These are phyloP conservation scores for Scaptodrosophila latifasciaeformis DNA, from an alignment of 2,888 invertebrate genomes.

Conservation along the genomic window DNA sequence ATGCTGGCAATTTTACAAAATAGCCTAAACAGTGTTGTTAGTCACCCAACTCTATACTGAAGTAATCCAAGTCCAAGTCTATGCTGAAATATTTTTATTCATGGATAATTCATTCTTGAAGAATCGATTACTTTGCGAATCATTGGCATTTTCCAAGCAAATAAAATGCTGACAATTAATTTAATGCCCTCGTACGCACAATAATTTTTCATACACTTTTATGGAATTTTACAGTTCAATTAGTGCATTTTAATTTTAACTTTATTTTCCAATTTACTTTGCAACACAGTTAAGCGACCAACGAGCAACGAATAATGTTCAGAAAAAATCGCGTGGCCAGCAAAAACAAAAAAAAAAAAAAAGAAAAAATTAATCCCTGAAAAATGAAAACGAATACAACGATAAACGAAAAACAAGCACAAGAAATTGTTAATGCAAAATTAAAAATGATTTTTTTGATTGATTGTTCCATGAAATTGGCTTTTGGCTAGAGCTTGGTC, in stretches of 20 bases:
- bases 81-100: too few relatives aligned
- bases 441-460: conserved; percentile 61
- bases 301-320: conserved; percentile 32
- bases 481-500: conserved; percentile 43
- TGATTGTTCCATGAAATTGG: conserved; percentile 61
- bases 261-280: conserved; percentile 64
- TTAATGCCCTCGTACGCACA: conserved; percentile 29
- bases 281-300: conserved; percentile 51
- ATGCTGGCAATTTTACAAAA: too few relatives aligned
- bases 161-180: conserved; percentile 41
- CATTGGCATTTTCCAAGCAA: too few relatives aligned
- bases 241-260: conserved; percentile 64
- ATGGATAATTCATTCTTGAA: too few relatives aligned
- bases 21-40: too few relatives aligned
- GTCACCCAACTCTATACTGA: too few relatives aligned
- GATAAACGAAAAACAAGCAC: conserved; percentile 24
- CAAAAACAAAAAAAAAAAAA: conserved; percentile 19
- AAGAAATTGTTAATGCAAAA: conserved; percentile 58
- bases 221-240: conserved; percentile 62
- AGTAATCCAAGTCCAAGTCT: too few relatives aligned
- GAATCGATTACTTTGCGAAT: too few relatives aligned
- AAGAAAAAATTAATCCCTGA: conserved; percentile 4
- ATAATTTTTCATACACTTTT: conserved; percentile 52
- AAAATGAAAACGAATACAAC: conserved; percentile 6
- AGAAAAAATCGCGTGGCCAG: conserved; percentile 7